Evolutionary conservation across 2,113 vertebrate species (phyloP), one percentile per base, ranked within the genome.

Genomic region (Osmerus mordax): DNA sequence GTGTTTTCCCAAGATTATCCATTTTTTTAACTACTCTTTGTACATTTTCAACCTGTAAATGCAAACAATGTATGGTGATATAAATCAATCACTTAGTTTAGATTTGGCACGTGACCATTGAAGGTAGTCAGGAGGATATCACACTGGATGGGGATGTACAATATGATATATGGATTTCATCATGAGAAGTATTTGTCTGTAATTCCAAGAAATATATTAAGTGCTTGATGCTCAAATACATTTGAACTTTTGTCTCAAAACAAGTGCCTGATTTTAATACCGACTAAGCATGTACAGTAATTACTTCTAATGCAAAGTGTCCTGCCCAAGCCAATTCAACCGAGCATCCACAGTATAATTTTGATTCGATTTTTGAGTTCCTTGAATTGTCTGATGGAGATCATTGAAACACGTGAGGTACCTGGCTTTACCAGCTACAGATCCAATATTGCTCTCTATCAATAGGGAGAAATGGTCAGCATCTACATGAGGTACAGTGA

Each of bases 401-500:
- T 87, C 81, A 84, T 78, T 80, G 70, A 83, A 86, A 88, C 62
- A 53, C 69, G 74, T 80, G 88, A 92, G 89, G 89, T 80, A 69
- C 81, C 84, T 88, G 84, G 86, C 80, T 89, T 81, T 73, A 12
- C 83, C 81, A 80, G 86, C 84, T 87, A 82, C 81, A 86, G 86
- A 89, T 89, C 86, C 83, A 89, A 90, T 83, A 87, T 91, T 88
- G 88, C 64, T 80, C 84, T 88, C 83, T 77, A 81, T 87, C 87
- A 84, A 87, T 84, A 84, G 73, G 75, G 91, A 90, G 91, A 89
- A 89, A 86, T 88, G 88, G 79, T 94, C 92, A 93, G 93, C 90
- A 92, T 94, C 91, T 92, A 94, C 88, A 89, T 92, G 93, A 95
- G 93, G 94, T 94, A 93, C 94, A 93, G 93, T 92, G 94, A 95